Evolutionary conservation across 2,113 vertebrate genomes (phyloP).

Genomic region (Struthio camelus): DNA sequence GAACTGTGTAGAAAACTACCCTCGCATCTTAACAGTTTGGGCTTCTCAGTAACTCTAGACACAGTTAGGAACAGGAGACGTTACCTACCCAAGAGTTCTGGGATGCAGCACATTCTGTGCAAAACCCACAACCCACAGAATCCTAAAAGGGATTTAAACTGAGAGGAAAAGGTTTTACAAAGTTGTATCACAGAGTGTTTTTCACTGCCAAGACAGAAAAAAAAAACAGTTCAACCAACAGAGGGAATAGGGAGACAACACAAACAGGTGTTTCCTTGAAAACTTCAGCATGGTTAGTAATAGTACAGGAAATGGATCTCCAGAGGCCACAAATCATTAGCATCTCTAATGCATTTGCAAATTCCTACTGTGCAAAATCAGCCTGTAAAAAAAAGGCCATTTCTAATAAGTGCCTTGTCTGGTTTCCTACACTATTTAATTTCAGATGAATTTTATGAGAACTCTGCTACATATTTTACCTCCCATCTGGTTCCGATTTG

Average conservation of each 20-base stretch:
- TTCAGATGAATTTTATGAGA: slow-evolving; percentile 81
- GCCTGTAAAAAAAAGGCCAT: slow-evolving; percentile 62
- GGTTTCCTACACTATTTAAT: slow-evolving; percentile 73
- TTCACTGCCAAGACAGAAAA: slow-evolving; percentile 26
- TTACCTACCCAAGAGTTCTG: neutral
- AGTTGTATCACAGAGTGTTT: neutral
- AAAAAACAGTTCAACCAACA: slow-evolving; percentile 11
- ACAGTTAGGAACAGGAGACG: neutral
- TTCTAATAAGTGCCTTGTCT: slow-evolving; percentile 73
- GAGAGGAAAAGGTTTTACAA: neutral
- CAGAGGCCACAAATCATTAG: slow-evolving; percentile 62
- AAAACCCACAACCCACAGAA: neutral
- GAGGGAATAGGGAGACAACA: slow-evolving; percentile 43
- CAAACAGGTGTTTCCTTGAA: slow-evolving; percentile 71
- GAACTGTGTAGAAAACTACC: neutral
- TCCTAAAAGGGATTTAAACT: neutral
- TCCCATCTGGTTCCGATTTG: slow-evolving; percentile 84
- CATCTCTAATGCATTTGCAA: slow-evolving; percentile 69
- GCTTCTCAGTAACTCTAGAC: neutral
- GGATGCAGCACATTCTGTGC: neutral
- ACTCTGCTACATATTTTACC: slow-evolving; percentile 81
- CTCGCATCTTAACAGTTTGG: neutral
- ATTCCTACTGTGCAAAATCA: slow-evolving; percentile 75
- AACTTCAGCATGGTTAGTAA: slow-evolving; percentile 52
- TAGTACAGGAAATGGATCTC: slow-evolving; percentile 66